Conservation (phyloP, 2,797 vertebrate genomes). For the Heterohyrax brucei region DNA sequence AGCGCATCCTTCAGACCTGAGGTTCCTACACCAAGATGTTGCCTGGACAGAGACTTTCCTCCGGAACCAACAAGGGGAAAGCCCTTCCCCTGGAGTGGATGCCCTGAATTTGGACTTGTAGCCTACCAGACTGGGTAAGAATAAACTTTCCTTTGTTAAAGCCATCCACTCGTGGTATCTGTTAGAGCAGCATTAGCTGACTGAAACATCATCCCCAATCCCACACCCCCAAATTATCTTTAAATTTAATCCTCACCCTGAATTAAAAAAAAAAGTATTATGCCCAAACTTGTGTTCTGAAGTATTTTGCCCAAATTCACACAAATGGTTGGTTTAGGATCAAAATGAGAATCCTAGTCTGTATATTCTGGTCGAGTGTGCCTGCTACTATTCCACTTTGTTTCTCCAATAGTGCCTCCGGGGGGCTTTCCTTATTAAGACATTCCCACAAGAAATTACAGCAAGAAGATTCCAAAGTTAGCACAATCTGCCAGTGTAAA, state of each 20-base stretch:
- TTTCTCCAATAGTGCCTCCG: background rate
- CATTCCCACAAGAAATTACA: background rate
- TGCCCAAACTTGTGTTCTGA: background rate
- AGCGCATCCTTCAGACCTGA: too few relatives aligned
- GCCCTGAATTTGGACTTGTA: too few relatives aligned
- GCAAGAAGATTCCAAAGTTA: slow-evolving; percentile 4
- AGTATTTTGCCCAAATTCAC: slow-evolving; percentile 10
- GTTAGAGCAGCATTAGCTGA: too few relatives aligned
- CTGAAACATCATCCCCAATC: too few relatives aligned
- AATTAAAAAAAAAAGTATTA: background rate
- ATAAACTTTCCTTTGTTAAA: too few relatives aligned
- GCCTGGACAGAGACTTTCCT: too few relatives aligned
- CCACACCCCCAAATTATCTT: background rate
- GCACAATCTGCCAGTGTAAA: background rate
- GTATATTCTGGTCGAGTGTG: background rate
- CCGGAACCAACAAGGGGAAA: too few relatives aligned
- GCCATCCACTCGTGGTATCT: too few relatives aligned
- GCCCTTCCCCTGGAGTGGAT: too few relatives aligned
- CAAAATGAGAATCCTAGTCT: background rate
- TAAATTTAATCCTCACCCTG: background rate
- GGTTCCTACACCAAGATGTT: too few relatives aligned
- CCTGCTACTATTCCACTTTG: background rate
- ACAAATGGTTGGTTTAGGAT: background rate
- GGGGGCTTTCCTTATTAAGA: background rate
- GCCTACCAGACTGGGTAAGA: too few relatives aligned